Percentiles rank a stretch among this genome's conserved stretches.
Conservation (phyloP, 1,140 invertebrate species). For the Phymastichus coffea region DNA sequence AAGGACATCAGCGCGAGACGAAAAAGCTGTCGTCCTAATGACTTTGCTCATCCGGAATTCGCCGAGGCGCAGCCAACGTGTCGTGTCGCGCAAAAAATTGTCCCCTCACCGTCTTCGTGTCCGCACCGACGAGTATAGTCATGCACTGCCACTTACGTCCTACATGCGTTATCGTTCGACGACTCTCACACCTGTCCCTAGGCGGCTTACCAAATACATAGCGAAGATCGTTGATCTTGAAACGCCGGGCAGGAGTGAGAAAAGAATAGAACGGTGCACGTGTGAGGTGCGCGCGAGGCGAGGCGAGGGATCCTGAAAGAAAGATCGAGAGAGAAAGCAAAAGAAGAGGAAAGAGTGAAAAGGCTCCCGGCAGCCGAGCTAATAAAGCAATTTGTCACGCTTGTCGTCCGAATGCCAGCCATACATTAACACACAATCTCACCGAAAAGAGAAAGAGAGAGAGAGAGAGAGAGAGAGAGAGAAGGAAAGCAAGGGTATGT, state of each 20-base stretch:
- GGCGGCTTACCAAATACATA: too few species aligned
- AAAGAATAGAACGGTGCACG: background rate
- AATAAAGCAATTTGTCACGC: conserved; percentile 57
- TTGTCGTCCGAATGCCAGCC: conserved; percentile 55
- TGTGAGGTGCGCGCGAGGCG: conserved; percentile 31
- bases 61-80: conserved; percentile 42
- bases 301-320: conserved; percentile 29
- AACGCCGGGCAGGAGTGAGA: background rate
- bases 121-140: too few species aligned
- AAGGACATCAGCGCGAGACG: too few species aligned
- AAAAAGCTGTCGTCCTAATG: conserved; percentile 42
- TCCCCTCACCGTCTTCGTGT: too few species aligned
- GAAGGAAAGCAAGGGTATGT: background rate
- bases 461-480: background rate
- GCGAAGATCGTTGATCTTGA: too few species aligned
- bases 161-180: too few species aligned
- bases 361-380: conserved; percentile 54
- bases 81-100: conserved; percentile 43
- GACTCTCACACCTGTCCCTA: too few species aligned
- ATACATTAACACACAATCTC: conserved; percentile 54
- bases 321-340: background rate
- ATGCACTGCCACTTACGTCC: too few species aligned
- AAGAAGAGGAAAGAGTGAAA: conserved; percentile 43
- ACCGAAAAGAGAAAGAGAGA: conserved; percentile 36
- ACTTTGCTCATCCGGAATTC: conserved; percentile 46